These are phyloP conservation scores for Penaeus indicus DNA, from an alignment of 1,140 invertebrate species.

Conservation along the genomic window DNA sequence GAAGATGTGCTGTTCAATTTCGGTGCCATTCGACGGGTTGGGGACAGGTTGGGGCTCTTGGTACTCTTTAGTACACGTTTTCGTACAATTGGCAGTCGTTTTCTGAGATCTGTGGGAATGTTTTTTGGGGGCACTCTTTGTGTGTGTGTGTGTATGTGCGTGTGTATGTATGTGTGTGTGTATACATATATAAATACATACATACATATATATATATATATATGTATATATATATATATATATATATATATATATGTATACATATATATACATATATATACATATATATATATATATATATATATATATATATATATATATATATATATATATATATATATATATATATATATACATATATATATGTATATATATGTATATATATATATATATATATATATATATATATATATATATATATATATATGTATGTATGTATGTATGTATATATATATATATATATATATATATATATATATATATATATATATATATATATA, in stretches of 20 bases:
- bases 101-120: too few species aligned
- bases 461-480: not conserved
- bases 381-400: conserved; percentile 37
- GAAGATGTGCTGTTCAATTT: too few species aligned
- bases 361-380: conserved; percentile 31
- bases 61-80: too few species aligned
- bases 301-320: conserved; percentile 47
- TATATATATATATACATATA: conserved; percentile 44
- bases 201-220: not conserved
- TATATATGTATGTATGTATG: conserved; percentile 22
- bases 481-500: not conserved
- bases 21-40: too few species aligned
- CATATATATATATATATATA: conserved; percentile 39
- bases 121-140: too few species aligned
- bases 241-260: too few species aligned
- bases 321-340: conserved; percentile 45
- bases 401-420: conserved; percentile 34
- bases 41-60: too few species aligned
- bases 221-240: too few species aligned
- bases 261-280: not conserved
- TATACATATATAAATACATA: not conserved
- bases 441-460: conserved; percentile 19
- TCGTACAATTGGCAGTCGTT: too few species aligned
- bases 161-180: not conserved
- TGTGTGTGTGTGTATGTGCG: not conserved